These are phyloP conservation scores for Agriopis marginaria DNA, from an alignment of 2,888 invertebrate genomes.

Conservation along the genomic window DNA sequence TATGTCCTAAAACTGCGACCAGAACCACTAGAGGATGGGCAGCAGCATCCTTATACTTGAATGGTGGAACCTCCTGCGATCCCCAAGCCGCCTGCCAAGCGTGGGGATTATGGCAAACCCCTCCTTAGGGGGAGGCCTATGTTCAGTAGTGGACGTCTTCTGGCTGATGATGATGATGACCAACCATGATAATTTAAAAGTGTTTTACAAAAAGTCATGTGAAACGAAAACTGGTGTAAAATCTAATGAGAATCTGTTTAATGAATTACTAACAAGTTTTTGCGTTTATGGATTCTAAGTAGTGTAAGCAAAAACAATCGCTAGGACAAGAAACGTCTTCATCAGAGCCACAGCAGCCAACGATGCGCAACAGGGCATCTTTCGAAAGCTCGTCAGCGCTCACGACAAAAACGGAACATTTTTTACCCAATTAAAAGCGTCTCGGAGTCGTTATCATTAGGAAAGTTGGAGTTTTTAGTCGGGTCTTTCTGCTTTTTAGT, in stretches of 20 bases:
- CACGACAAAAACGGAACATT: slow-evolving; percentile 67
- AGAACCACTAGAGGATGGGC: no score
- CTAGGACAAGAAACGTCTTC: slow-evolving; percentile 51
- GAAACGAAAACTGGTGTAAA: background rate
- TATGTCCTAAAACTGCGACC: no score
- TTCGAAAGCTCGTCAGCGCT: slow-evolving; percentile 53
- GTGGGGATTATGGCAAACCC: no score
- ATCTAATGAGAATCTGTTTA: background rate
- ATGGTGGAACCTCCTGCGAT: no score
- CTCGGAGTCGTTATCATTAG: slow-evolving; percentile 61
- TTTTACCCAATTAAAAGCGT: slow-evolving; percentile 78
- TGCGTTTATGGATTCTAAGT: slow-evolving; percentile 1
- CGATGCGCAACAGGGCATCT: slow-evolving; percentile 46
- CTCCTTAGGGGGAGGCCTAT: no score
- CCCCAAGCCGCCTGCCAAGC: no score
- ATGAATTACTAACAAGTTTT: background rate
- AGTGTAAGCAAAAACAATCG: slow-evolving; percentile 45
- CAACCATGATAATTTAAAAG: no score
- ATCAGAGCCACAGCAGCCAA: slow-evolving; percentile 55
- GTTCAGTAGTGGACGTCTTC: no score
- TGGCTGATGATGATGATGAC: no score
- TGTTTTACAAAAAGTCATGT: no score
- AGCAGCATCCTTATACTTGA: no score
- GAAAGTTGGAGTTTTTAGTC: slow-evolving; percentile 59
- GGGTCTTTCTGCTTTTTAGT: slow-evolving; percentile 48